Conservation (phyloP, 2,113 vertebrate species). For the Callipepla squamata region DNA sequence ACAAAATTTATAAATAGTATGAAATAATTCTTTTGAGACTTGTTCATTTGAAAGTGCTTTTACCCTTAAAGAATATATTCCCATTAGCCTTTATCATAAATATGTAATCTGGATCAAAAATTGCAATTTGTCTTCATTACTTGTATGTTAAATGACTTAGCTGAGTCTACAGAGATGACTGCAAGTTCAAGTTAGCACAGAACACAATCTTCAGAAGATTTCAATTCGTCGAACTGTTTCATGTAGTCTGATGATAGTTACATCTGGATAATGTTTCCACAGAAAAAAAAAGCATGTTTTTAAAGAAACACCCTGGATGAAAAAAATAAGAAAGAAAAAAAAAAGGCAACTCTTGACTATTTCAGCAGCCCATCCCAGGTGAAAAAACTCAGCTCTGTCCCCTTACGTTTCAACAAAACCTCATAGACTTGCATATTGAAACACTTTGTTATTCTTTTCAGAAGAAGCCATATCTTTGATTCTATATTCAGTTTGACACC, state of each 20-base stretch:
- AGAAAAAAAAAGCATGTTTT: neutral
- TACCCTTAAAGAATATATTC: fast-evolving
- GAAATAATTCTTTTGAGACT: neutral
- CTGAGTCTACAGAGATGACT: neutral
- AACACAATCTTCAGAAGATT: neutral
- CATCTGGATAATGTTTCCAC: neutral
- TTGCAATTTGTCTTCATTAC: neutral
- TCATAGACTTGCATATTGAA: neutral
- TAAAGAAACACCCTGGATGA: neutral
- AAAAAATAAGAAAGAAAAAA: neutral
- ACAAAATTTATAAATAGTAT: neutral
- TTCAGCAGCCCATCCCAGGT: neutral
- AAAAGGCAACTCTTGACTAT: neutral
- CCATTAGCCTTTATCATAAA: neutral
- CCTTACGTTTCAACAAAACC: neutral
- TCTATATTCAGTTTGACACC: neutral
- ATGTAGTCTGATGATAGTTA: neutral
- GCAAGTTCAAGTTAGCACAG: neutral
- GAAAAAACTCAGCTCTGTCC: neutral
- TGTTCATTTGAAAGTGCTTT: neutral
- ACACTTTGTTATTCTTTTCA: neutral
- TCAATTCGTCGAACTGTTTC: neutral
- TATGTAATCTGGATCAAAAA: neutral
- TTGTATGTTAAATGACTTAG: neutral
- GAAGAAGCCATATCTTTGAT: neutral